Evolutionary conservation across 2,113 vertebrate genomes (phyloP).

Genomic region (Dasyurus viverrinus): DNA sequence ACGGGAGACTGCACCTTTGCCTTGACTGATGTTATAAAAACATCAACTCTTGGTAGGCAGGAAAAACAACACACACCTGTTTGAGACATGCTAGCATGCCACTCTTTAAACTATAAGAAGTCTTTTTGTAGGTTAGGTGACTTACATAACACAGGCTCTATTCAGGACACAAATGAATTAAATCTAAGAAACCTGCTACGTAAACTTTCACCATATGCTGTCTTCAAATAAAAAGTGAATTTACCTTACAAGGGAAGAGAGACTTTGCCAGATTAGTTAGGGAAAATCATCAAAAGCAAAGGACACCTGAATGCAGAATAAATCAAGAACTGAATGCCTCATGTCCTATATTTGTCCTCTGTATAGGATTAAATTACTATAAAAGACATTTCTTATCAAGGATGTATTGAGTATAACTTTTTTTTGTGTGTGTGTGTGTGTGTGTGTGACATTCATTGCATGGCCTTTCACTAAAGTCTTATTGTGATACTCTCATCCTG

Average conservation of each 20-base stretch:
- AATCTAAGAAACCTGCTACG: slow-evolving; percentile 8
- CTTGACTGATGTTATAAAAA: slow-evolving; percentile 51
- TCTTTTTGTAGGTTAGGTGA: not conserved
- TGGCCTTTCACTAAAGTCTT: not conserved
- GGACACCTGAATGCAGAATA: slow-evolving; percentile 29
- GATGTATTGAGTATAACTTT: not conserved
- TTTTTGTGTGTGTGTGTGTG: not conserved
- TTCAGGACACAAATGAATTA: slow-evolving; percentile 30
- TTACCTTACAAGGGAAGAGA: slow-evolving; percentile 4
- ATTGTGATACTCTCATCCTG: not conserved
- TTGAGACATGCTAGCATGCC: slow-evolving; percentile 35
- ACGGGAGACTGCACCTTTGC: slow-evolving; percentile 21
- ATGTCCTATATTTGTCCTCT: not conserved
- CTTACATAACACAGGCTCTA: slow-evolving; percentile 20
- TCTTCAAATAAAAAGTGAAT: slow-evolving; percentile 49
- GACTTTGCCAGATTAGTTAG: not conserved
- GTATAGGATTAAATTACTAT: not conserved
- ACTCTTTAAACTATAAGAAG: slow-evolving; percentile 20
- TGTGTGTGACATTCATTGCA: not conserved
- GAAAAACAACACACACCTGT: slow-evolving; percentile 6
- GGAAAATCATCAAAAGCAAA: slow-evolving; percentile 28
- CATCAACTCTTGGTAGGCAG: slow-evolving; percentile 41
- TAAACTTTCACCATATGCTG: slow-evolving; percentile 11
- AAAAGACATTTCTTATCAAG: slow-evolving; percentile 2
- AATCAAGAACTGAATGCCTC: slow-evolving; percentile 30